phyloP scores from a whole-genome alignment of 2,113 vertebrate genomes.

The Odontesthes bonariensis region DNA sequence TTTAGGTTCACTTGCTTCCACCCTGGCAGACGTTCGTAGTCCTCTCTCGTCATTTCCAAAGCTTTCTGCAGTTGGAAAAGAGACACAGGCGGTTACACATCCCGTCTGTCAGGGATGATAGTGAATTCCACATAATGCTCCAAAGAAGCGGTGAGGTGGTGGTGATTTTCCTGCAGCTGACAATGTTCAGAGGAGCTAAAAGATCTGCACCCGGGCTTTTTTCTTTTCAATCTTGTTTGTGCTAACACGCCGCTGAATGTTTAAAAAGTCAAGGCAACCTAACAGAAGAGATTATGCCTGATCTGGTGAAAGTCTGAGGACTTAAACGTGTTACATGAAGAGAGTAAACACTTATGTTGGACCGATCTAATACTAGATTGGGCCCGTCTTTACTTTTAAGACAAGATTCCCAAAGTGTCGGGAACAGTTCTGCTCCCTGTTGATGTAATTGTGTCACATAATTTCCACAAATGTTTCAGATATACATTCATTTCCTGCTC shows the following conservation, averaged over 20 bases:
- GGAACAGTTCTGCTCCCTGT: background rate
- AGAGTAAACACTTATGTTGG: background rate
- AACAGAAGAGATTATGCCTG: background rate
- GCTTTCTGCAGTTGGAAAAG: conserved; percentile 82
- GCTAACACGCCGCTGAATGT: background rate
- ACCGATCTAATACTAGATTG: background rate
- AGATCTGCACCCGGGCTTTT: too few species aligned
- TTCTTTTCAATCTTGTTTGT: background rate
- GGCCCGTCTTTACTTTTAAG: too few species aligned
- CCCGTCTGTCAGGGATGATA: background rate
- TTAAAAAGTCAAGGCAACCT: background rate
- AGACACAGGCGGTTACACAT: background rate
- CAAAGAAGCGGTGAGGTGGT: background rate
- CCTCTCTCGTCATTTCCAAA: conserved; percentile 92
- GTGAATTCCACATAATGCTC: background rate
- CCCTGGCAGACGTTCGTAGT: conserved; percentile 89
- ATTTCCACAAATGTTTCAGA: background rate
- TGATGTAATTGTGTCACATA: background rate
- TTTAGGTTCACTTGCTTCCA: conserved; percentile 99
- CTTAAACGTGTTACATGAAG: background rate
- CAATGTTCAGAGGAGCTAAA: background rate
- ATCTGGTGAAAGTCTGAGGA: background rate
- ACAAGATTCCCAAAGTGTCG: background rate
- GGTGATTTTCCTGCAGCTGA: background rate
- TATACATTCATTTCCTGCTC: background rate